Percentiles rank a stretch among this genome's conserved stretches.
phyloP scores from a whole-genome alignment of 2,113 vertebrate genomes.

The Grammomys dolichurus region DNA sequence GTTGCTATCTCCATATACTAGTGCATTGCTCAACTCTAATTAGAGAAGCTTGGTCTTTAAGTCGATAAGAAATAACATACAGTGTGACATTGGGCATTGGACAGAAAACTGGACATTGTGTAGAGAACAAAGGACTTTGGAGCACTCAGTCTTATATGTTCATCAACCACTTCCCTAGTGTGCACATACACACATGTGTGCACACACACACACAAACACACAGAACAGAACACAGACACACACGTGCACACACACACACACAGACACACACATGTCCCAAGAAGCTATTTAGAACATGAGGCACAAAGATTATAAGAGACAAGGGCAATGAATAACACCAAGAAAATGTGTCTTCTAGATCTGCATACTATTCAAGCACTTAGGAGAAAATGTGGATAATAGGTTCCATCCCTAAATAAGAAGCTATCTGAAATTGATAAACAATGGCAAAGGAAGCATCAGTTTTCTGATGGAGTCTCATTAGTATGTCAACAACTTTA shows the following conservation, averaged over 20 bases:
- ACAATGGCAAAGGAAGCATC: neutral
- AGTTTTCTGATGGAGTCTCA: neutral
- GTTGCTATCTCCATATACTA: neutral
- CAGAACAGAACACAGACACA: too few relatives aligned
- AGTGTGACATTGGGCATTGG: neutral
- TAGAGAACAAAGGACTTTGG: neutral
- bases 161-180: neutral
- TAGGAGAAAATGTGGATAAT: neutral
- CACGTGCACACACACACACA: too few relatives aligned
- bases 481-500: neutral
- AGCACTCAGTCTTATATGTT: neutral
- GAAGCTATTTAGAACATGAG: neutral
- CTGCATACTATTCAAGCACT: neutral
- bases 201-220: too few relatives aligned
- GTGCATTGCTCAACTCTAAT: neutral
- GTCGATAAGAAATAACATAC: neutral
- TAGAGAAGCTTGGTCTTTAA: neutral
- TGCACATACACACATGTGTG: rapidly evolving
- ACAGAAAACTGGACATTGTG: neutral
- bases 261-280: neutral
- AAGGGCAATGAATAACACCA: neutral
- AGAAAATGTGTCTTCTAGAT: neutral
- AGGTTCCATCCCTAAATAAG: neutral
- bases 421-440: neutral
- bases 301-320: neutral